Evolutionary conservation across 2,797 vertebrate species (phyloP).

Genomic region (Spheniscus humboldti): DNA sequence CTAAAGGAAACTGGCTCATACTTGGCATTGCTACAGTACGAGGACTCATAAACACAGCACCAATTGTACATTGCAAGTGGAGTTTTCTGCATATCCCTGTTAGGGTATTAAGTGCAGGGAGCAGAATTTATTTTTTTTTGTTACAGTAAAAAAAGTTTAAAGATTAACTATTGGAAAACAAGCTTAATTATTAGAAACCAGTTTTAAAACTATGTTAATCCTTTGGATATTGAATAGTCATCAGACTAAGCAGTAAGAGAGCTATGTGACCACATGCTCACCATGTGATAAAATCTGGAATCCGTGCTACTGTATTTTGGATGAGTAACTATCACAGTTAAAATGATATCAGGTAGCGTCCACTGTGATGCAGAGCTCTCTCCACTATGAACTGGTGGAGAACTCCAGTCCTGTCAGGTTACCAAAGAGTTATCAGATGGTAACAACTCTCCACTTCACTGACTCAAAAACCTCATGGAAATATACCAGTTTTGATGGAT

Average conservation of each 20-base stretch:
- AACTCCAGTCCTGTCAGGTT: background rate
- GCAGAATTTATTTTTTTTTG: background rate
- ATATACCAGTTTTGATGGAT: background rate
- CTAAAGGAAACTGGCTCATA: background rate
- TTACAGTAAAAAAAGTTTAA: background rate
- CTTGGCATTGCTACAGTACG: background rate
- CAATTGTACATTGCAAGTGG: background rate
- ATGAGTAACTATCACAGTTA: background rate
- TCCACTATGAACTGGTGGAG: background rate
- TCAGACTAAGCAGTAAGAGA: background rate
- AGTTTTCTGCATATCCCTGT: background rate
- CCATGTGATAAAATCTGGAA: background rate
- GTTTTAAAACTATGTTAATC: background rate
- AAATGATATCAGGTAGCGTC: background rate
- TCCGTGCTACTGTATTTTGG: background rate
- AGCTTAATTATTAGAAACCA: background rate
- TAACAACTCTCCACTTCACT: background rate
- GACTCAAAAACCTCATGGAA: background rate
- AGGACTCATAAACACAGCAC: background rate
- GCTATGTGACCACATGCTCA: background rate
- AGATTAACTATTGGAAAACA: background rate
- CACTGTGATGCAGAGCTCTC: background rate
- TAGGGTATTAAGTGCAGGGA: background rate
- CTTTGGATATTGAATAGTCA: background rate
- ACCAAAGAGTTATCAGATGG: background rate